Percentiles rank a stretch among this genome's conserved stretches.
Conservation (phyloP, 2,113 vertebrate genomes). For the Indicator indicator region DNA sequence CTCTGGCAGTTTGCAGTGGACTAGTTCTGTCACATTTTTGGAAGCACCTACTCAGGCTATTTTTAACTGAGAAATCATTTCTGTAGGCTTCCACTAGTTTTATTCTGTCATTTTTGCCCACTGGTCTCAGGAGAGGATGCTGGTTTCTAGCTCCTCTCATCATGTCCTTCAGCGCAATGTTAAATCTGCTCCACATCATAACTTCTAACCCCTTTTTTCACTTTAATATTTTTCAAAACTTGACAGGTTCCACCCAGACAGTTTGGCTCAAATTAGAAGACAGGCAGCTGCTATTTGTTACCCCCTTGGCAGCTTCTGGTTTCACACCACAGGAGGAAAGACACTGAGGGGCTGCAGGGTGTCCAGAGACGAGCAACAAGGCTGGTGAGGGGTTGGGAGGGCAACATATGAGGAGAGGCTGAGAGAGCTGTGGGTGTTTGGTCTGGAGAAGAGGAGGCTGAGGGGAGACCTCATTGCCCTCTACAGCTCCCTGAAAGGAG, state of each 20-base stretch:
- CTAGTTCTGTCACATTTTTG: neutral
- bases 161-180: neutral
- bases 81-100: neutral
- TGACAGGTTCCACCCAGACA: neutral
- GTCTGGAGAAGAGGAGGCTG: too few relatives aligned
- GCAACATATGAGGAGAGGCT: too few relatives aligned
- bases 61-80: neutral
- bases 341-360: too few relatives aligned
- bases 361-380: too few relatives aligned
- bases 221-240: neutral
- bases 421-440: too few relatives aligned
- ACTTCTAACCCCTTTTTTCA: neutral
- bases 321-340: neutral
- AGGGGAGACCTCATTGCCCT: too few relatives aligned
- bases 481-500: too few relatives aligned
- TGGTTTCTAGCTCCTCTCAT: neutral
- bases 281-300: neutral
- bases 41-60: neutral
- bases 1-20: neutral
- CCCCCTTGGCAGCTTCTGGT: neutral
- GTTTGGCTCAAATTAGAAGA: neutral
- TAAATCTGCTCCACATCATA: neutral
- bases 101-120: neutral
- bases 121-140: neutral
- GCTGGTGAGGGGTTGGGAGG: too few relatives aligned